Base-by-base conservation (phyloP, 1,140 invertebrate genomes). In the Bombus confusus region DNA sequence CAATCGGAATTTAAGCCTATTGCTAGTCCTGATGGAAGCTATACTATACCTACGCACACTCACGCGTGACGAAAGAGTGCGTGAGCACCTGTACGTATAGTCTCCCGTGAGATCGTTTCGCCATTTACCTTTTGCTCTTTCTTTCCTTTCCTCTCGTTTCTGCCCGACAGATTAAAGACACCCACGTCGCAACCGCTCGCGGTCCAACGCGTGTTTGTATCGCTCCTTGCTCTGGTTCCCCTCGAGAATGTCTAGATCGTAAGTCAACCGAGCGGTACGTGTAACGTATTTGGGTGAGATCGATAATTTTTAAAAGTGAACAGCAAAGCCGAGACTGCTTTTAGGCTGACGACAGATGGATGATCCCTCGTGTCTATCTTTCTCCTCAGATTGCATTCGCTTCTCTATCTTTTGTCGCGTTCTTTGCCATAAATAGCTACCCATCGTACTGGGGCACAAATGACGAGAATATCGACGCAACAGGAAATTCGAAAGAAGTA, bases 1-100 rank as follows among this genome's bases (percentile, higher is more conserved):
- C 94, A 95, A 95, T 94, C 94, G 93, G 92, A 91, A 94, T 93
- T 93, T 94, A 91, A 92, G 92, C 91, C 92, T 91, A 93, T 92
- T 88, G 91, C 90, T 62, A 83, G 86, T 78, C 91, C 77, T 92
- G 93, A 94, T 93, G 91, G 90, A 92, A 91, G 88, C 87, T 88
- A 76, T 72, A 85, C 86, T 85, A n/a, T 79, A 43, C 28, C 72
- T 25, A 74, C 85, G 57, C 84, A 87, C 78, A 78, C 59, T 28
- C 34, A 4, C 25, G 25, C 74, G 37, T 52, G 80, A 77, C 57
- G 69, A 72, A 85, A 28, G 43, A 72, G 68, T 68, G 75, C 64
- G 73, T 43, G 66, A 57, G 75, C 87, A 89, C 83, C 89, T 87
- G 89, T 85, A 34, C 75, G 59, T 47, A 18, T 41, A 62, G 47